A percentile compares a stretch with the other conserved stretches of the same genome.
Evolutionary conservation across 2,888 invertebrate species (phyloP).

Genomic region (Drosophila anomalata): DNA sequence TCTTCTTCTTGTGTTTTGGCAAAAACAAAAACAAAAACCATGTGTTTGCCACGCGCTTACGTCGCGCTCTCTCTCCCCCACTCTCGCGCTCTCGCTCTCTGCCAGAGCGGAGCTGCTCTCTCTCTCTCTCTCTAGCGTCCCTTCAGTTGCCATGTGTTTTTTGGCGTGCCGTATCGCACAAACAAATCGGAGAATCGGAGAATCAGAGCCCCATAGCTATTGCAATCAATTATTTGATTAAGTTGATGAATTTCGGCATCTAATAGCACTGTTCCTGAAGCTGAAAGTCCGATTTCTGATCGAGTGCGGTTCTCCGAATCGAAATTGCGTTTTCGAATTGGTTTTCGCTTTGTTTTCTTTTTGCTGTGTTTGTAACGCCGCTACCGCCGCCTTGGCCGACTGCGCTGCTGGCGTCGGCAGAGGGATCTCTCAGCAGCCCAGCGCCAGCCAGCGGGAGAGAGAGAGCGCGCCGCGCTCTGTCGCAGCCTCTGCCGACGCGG

Average conservation of each 20-base stretch:
- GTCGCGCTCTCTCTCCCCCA: conserved; percentile 18
- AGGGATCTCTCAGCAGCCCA: conserved; percentile 4
- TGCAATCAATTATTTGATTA: conserved; percentile 51
- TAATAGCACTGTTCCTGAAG: neutral
- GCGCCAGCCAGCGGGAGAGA: neutral
- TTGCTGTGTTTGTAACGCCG: conserved; percentile 6
- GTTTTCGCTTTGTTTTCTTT: neutral
- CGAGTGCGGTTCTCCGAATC: too few species aligned
- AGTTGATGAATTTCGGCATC: conserved; percentile 42
- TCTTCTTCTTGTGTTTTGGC: conserved; percentile 56
- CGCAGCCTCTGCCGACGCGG: too few species aligned
- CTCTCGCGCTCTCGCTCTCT: too few species aligned
- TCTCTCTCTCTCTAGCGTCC: conserved; percentile 6
- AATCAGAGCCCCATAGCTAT: conserved; percentile 18
- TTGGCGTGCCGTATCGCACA: conserved; percentile 15
- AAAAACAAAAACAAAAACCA: conserved; percentile 79
- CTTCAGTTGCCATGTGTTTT: conserved; percentile 46
- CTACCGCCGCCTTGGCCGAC: conserved; percentile 11
- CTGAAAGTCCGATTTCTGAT: too few species aligned
- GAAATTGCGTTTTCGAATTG: too few species aligned
- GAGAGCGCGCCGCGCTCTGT: neutral
- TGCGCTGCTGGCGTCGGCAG: conserved; percentile 32
- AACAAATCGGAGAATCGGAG: conserved; percentile 41
- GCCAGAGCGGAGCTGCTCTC: too few species aligned
- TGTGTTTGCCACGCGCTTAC: conserved; percentile 75